Percentiles rank a stretch among this genome's conserved stretches.
Evolutionary conservation across 1,140 invertebrate species (phyloP).

Genomic region (Philaenus spumarius): DNA sequence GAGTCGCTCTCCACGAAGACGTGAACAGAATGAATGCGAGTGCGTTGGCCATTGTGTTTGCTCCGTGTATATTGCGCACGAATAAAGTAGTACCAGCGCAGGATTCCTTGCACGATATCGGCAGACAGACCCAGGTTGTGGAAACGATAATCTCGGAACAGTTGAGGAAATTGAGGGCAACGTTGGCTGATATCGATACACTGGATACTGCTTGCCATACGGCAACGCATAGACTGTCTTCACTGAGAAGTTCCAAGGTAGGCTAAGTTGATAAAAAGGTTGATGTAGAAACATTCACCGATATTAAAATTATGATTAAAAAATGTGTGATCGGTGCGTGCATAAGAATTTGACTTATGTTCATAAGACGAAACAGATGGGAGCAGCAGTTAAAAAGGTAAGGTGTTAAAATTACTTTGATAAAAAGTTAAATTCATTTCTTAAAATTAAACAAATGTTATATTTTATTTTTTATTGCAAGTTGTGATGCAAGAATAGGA

Average conservation of each 20-base stretch:
- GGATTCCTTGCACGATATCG: conserved; percentile 76
- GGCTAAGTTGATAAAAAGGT: not conserved
- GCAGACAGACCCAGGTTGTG: conserved; percentile 73
- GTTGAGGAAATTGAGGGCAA: conserved; percentile 63
- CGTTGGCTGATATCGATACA: conserved; percentile 81
- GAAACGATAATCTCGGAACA: conserved; percentile 82
- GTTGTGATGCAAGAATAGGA: too few species aligned
- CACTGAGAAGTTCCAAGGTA: conserved; percentile 65
- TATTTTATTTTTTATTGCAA: too few species aligned
- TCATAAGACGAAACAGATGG: too few species aligned
- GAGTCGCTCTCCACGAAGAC: conserved; percentile 77
- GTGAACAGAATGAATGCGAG: conserved; percentile 89
- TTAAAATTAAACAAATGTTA: too few species aligned
- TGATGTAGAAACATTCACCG: too few species aligned
- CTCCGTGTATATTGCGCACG: conserved; percentile 85
- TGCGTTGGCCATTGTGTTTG: conserved; percentile 90
- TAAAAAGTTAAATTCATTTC: too few species aligned
- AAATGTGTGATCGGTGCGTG: too few species aligned
- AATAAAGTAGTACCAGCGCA: conserved; percentile 81
- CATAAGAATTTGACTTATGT: too few species aligned
- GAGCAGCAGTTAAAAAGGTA: too few species aligned
- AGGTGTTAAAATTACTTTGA: too few species aligned
- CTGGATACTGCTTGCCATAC: conserved; percentile 75
- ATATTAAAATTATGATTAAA: too few species aligned
- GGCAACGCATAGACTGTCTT: conserved; percentile 63